phyloP scores from a whole-genome alignment of 2,113 vertebrate species.

The Chinchilla lanigera region DNA sequence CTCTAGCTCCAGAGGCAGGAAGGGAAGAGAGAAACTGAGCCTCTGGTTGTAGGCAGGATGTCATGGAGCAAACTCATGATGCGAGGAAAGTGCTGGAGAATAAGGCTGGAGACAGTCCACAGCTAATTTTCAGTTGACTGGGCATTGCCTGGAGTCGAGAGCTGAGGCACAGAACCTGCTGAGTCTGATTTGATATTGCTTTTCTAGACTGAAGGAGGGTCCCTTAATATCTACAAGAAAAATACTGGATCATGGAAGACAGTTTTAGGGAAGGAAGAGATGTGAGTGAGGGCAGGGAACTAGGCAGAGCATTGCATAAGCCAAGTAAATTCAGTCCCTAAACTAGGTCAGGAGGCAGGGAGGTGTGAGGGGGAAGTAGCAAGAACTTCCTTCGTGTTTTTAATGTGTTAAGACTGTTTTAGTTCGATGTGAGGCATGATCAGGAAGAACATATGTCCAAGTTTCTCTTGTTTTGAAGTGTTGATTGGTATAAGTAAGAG shows the following conservation, averaged over 20 bases:
- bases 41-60: not conserved
- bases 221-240: conserved; percentile 30
- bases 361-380: conserved; percentile 77
- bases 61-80: not conserved
- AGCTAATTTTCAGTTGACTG: not conserved
- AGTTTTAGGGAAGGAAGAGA: conserved; percentile 65
- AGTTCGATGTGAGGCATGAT: conserved; percentile 82
- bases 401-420: conserved; percentile 84
- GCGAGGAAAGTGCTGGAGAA: not conserved
- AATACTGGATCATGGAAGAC: conserved; percentile 42
- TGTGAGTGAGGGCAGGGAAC: conserved; percentile 65
- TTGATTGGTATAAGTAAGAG: conserved; percentile 85
- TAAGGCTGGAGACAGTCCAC: not conserved
- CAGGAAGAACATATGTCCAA: conserved; percentile 87
- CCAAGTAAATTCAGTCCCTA: conserved; percentile 69
- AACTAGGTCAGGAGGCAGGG: conserved; percentile 75
- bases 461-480: conserved; percentile 86
- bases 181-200: not conserved
- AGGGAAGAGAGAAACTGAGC: not conserved
- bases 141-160: not conserved
- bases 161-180: not conserved
- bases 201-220: conserved; percentile 44
- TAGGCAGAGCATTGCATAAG: conserved; percentile 78
- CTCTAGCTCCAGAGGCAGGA: not conserved
- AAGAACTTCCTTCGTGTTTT: conserved; percentile 82